These are phyloP conservation scores for Wasmannia auropunctata DNA, from an alignment of 1,140 invertebrate genomes.

Conservation along the genomic window DNA sequence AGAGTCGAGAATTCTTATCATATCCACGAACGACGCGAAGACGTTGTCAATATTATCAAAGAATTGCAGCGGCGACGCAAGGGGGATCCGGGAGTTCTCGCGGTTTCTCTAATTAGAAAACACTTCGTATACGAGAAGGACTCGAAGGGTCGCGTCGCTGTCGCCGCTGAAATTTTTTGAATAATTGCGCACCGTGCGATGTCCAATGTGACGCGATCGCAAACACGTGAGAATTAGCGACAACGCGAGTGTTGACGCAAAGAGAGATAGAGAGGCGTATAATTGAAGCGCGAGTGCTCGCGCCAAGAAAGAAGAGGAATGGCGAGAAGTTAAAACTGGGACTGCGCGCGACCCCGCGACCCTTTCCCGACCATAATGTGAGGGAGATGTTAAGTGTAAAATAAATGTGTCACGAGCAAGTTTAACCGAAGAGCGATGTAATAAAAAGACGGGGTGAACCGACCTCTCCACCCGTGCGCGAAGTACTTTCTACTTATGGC, in stretches of 20 bases:
- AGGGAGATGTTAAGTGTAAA: slow-evolving; percentile 53
- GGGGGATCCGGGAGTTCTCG: not conserved
- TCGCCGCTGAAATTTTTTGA: slow-evolving; percentile 7
- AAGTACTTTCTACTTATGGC: slow-evolving; percentile 70
- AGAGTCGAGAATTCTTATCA: slow-evolving; percentile 42
- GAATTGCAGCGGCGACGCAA: not conserved
- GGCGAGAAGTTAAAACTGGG: slow-evolving; percentile 29
- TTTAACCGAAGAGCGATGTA: slow-evolving; percentile 51
- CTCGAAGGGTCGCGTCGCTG: too few species aligned
- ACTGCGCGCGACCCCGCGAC: slow-evolving; percentile 1
- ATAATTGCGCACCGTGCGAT: slow-evolving; percentile 15
- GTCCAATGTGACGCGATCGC: slow-evolving; percentile 2
- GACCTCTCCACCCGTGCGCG: slow-evolving; percentile 50
- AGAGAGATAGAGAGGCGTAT: not conserved
- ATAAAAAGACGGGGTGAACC: slow-evolving; percentile 50
- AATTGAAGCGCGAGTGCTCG: not conserved
- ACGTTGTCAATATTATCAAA: slow-evolving; percentile 1
- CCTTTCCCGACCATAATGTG: slow-evolving; percentile 34
- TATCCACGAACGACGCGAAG: slow-evolving; percentile 27
- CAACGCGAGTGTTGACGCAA: slow-evolving; percentile 4
- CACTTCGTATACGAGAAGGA: not conserved
- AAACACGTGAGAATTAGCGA: slow-evolving; percentile 36
- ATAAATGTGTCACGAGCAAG: slow-evolving; percentile 56
- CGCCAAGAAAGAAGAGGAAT: not conserved
- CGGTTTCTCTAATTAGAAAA: slow-evolving; percentile 17